These are phyloP conservation scores for Melanotaenia maccullochi DNA, from an alignment of 2,797 vertebrate species.

Conservation along the genomic window DNA sequence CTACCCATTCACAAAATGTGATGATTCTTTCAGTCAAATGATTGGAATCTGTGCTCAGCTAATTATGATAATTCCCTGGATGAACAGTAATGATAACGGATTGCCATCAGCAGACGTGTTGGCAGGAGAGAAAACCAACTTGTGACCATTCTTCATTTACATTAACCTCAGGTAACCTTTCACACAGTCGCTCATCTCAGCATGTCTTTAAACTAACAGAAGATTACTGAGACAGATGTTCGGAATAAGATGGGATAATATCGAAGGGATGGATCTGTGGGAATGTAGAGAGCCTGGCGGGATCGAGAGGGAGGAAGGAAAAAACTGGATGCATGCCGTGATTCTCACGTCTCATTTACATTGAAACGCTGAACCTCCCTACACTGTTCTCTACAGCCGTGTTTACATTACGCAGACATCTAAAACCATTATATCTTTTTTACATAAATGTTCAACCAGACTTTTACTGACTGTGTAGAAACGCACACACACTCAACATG, in stretches of 20 bases:
- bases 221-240: conserved; percentile 64
- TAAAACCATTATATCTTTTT: conserved; percentile 39
- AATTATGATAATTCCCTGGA: conserved; percentile 70
- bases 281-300: conserved; percentile 15
- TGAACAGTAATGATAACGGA: conserved; percentile 54
- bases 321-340: conserved; percentile 24
- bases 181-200: conserved; percentile 49
- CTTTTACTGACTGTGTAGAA: conserved; percentile 17
- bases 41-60: conserved; percentile 61
- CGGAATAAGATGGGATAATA: conserved; percentile 50
- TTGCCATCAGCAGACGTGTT: conserved; percentile 51
- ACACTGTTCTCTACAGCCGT: conserved; percentile 23
- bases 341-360: conserved; percentile 55
- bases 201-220: conserved; percentile 38
- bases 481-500: conserved; percentile 10
- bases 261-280: conserved; percentile 13
- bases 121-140: conserved; percentile 27
- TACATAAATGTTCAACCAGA: conserved; percentile 27
- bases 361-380: conserved; percentile 47
- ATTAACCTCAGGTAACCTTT: conserved; percentile 56
- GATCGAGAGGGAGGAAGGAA: conserved; percentile 18
- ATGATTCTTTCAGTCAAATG: conserved; percentile 52
- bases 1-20: conserved; percentile 48
- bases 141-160: conserved; percentile 58
- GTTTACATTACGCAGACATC: conserved; percentile 55